A percentile compares a stretch with the other conserved stretches of the same genome.
Conservation (phyloP, 1,140 invertebrate genomes). For the Drosophila pectinifera region DNA sequence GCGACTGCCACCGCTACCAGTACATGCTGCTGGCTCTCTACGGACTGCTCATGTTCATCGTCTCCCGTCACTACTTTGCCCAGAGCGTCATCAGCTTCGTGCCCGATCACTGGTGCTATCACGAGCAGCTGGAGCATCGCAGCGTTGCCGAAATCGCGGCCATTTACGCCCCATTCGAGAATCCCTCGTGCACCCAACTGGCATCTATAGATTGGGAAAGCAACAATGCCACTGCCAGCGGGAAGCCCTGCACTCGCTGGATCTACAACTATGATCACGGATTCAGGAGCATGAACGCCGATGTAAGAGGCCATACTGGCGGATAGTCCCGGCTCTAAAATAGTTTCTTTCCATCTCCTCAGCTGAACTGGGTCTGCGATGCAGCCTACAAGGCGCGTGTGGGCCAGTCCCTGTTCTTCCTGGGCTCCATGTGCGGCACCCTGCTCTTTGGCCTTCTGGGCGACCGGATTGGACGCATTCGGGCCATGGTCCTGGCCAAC, state of each 20-base stretch:
- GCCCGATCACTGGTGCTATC: conserved; percentile 85
- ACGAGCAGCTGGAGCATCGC: conserved; percentile 64
- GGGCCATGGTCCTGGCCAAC: conserved; percentile 86
- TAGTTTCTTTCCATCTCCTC: conserved; percentile 10
- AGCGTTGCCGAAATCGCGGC: conserved; percentile 52
- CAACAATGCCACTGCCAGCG: conserved; percentile 53
- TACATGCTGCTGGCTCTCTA: conserved; percentile 86
- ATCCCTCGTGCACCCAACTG: conserved; percentile 69
- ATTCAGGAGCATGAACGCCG: conserved; percentile 86
- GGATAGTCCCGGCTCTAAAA: conserved; percentile 8
- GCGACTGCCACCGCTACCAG: conserved; percentile 87
- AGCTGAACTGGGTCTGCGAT: conserved; percentile 88
- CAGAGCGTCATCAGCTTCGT: conserved; percentile 86
- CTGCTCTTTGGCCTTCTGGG: conserved; percentile 86
- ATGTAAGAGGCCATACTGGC: conserved; percentile 78
- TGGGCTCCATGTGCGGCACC: conserved; percentile 87
- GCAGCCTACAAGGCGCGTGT: conserved; percentile 86
- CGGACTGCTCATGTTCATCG: conserved; percentile 85
- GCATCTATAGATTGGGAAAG: conserved; percentile 32
- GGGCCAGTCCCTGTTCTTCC: conserved; percentile 87
- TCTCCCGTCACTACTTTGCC: conserved; percentile 86
- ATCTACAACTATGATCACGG: conserved; percentile 85
- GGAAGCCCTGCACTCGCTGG: conserved; percentile 82
- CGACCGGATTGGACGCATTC: conserved; percentile 86
- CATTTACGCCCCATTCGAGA: conserved; percentile 61